Evolutionary conservation across 2,888 invertebrate genomes (phyloP), one percentile per base, ranked within the genome.

Genomic region (Ophion ventricosus): DNA sequence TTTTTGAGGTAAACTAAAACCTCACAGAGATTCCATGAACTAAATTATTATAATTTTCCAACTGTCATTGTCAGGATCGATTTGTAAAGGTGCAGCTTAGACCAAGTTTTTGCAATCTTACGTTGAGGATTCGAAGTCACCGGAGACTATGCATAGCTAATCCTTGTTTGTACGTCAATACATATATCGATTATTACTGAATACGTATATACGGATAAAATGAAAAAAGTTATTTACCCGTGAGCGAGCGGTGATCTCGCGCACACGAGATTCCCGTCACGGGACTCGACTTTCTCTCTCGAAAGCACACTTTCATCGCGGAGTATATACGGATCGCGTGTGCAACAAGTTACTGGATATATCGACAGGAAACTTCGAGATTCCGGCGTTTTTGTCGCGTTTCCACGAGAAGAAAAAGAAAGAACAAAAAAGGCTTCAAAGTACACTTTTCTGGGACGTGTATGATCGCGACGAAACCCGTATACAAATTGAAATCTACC

Each of bases 241-340:
- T 54, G 66, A 70, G 74, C 66, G 66, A 70, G 40, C 81, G 70
- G 63, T 77, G 56, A 78, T 78, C 70, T 59, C 70, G 59, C 35
- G 66, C 73, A 40, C 69, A 67, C 69, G 70, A 75, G 75, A 63
- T 73, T 73, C 67, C 64, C 70, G 64, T 72, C 74, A 64, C 73
- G 77, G 61, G 75, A 25, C 75, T 70, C 70, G 70, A 84, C 84
- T 84, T 84, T 84, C 84, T 84, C 84, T 78, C 84, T 84, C 84
- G 84, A 82, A 82, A 82, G 84, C 81, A 79, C 84, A 84, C 84
- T 84, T 82, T 82, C 84, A 54, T 79, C 79, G 29, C 40, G 29
- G 64, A 77, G 76, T 70, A 72, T 70, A 72, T 72, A 56, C 29
- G 49, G 61, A 43, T n/a, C 73, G 63, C 70, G 73, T 70, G 74